These are phyloP conservation scores for Sakesphorus luctuosus DNA, from an alignment of 2,113 vertebrate species.

Conservation along the genomic window DNA sequence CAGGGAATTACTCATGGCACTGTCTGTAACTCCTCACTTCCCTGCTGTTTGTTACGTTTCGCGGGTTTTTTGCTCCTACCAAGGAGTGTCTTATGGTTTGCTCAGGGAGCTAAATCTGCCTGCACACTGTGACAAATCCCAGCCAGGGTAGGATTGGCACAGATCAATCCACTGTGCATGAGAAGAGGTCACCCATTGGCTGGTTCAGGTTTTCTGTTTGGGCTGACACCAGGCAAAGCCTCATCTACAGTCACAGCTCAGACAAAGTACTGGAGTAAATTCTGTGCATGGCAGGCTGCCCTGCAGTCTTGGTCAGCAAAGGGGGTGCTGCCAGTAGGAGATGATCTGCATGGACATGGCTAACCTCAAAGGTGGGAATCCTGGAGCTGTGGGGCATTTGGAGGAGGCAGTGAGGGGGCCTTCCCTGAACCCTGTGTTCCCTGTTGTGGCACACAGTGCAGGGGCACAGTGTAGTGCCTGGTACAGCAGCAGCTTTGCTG, in stretches of 20 bases:
- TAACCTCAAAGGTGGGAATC: not conserved
- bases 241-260: not conserved
- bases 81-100: not conserved
- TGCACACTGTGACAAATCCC: not conserved
- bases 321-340: not conserved
- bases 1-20: not conserved
- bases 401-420: not conserved
- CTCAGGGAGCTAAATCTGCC: not conserved
- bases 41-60: not conserved
- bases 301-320: not conserved
- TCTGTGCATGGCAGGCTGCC: not conserved
- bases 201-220: not conserved
- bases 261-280: not conserved
- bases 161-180: not conserved
- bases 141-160: not conserved
- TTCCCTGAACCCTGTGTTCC: not conserved
- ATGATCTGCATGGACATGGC: not conserved
- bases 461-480: not conserved
- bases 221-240: not conserved
- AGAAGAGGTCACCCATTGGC: not conserved
- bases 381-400: not conserved
- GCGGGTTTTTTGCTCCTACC: not conserved
- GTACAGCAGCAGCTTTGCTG: accelerated
- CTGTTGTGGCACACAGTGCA: not conserved
- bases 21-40: not conserved